These are phyloP conservation scores for Halcyon smyrnensis DNA, from an alignment of 2,797 vertebrate genomes.

Conservation along the genomic window DNA sequence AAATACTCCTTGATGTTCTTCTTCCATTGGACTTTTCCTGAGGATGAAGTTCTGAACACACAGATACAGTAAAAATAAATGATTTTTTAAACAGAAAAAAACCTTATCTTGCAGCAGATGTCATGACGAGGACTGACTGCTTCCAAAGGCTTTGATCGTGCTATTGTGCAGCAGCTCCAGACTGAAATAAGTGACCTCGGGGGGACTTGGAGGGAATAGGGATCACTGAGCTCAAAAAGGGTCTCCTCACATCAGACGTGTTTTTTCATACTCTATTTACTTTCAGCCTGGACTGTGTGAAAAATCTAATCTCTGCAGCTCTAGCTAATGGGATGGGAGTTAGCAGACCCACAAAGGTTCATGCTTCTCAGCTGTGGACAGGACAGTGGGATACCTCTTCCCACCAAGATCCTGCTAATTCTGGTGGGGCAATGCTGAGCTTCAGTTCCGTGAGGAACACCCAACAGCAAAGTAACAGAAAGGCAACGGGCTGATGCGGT, in stretches of 20 bases:
- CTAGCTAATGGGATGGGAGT: neutral
- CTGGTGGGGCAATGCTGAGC: neutral
- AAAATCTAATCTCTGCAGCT: neutral
- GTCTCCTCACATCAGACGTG: neutral
- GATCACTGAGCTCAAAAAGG: neutral
- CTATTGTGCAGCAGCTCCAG: neutral
- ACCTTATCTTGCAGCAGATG: neutral
- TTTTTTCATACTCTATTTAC: neutral
- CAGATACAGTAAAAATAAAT: neutral
- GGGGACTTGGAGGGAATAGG: neutral
- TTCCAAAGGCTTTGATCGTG: neutral
- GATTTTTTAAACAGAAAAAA: neutral
- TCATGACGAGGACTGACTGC: neutral
- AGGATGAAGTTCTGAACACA: neutral
- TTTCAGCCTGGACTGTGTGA: neutral
- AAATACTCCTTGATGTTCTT: neutral
- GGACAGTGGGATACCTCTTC: neutral
- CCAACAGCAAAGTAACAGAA: neutral
- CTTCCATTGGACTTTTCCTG: neutral
- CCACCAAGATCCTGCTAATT: neutral
- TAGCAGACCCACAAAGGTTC: neutral
- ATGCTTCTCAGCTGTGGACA: accelerated
- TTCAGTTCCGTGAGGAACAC: neutral
- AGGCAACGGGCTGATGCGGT: accelerated
- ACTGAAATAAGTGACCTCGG: neutral